Evolutionary conservation across 2,113 vertebrate species (phyloP).

Genomic region (Rhinopomastus cyanomelas): DNA sequence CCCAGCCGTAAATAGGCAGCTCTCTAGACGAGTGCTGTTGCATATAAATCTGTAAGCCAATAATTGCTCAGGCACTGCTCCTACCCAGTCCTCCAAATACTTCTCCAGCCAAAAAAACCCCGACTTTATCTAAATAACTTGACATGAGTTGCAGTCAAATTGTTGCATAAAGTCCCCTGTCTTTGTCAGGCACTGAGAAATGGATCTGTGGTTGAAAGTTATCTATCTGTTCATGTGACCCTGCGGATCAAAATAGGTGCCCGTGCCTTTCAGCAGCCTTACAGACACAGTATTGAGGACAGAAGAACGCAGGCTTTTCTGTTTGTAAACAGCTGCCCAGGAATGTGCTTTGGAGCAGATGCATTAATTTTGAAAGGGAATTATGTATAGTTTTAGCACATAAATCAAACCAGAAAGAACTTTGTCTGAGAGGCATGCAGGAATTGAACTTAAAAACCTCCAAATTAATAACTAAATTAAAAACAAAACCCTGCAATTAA

Average conservation of each 20-base stretch:
- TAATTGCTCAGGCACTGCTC: conserved; percentile 13
- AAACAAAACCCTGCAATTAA: background rate
- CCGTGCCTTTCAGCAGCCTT: background rate
- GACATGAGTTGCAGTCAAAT: background rate
- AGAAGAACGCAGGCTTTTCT: background rate
- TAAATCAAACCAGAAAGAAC: background rate
- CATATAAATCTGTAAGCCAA: background rate
- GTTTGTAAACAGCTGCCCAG: background rate
- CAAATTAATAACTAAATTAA: background rate
- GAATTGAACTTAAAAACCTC: background rate
- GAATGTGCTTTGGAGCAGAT: background rate
- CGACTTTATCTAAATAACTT: background rate
- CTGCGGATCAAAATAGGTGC: background rate
- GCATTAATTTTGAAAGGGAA: background rate
- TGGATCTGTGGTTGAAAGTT: background rate
- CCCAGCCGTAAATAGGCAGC: conserved; percentile 17
- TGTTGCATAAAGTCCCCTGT: background rate
- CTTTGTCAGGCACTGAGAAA: background rate
- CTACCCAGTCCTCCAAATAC: background rate
- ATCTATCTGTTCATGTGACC: background rate
- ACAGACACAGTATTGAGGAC: background rate
- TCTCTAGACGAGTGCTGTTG: background rate
- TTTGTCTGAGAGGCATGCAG: background rate
- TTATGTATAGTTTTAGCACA: background rate
- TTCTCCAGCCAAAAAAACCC: background rate